phyloP scores from a whole-genome alignment of 2,888 invertebrate genomes.

The Acrobeloides nanus region DNA sequence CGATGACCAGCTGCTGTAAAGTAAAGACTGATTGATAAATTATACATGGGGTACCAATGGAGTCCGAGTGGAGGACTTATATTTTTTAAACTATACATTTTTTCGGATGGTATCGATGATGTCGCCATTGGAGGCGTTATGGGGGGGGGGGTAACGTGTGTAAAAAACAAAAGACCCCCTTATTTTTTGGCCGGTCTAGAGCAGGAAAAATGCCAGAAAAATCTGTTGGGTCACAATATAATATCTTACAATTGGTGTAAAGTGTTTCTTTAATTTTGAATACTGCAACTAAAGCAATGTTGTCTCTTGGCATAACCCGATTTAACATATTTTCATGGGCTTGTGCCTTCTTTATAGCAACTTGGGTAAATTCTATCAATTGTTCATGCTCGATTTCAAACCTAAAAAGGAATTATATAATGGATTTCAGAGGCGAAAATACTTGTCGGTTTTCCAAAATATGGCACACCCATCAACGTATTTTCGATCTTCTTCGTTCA shows the following conservation, averaged over 20 bases:
- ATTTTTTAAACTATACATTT: too few relatives aligned
- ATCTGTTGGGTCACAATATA: too few relatives aligned
- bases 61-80: too few relatives aligned
- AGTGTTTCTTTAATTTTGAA: slow-evolving; percentile 87
- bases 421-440: too few relatives aligned
- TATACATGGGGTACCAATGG: too few relatives aligned
- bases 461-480: slow-evolving; percentile 99
- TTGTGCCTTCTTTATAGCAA: slow-evolving; percentile 96
- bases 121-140: too few relatives aligned
- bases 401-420: too few relatives aligned
- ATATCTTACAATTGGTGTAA: slow-evolving; percentile 77
- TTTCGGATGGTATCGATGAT: too few relatives aligned
- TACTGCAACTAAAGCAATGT: slow-evolving; percentile 92
- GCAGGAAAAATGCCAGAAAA: slow-evolving; percentile 6
- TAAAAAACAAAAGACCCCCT: background rate
- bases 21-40: too few relatives aligned
- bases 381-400: slow-evolving; percentile 89
- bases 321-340: slow-evolving; percentile 74
- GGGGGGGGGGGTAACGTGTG: too few relatives aligned
- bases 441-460: slow-evolving; percentile 68
- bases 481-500: slow-evolving; percentile 90
- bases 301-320: slow-evolving; percentile 92
- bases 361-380: slow-evolving; percentile 68
- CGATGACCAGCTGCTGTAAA: slow-evolving; percentile 3
- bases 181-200: background rate